These are phyloP conservation scores for Falco punctatus DNA, from an alignment of 2,113 vertebrate species.

Conservation along the genomic window DNA sequence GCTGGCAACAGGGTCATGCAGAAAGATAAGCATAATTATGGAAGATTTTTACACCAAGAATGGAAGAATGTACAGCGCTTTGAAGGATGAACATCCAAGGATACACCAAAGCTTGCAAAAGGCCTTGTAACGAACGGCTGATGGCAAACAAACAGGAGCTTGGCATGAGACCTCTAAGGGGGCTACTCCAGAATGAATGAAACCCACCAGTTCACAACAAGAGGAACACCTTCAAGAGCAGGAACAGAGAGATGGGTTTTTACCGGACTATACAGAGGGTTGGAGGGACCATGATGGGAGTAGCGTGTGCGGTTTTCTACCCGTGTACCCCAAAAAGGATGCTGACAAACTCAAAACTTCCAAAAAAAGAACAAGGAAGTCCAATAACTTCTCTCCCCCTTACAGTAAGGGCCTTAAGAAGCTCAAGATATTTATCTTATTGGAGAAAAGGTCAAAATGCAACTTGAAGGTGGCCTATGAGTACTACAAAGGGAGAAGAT, in stretches of 20 bases:
- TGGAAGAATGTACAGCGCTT: not conserved
- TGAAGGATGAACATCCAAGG: not conserved
- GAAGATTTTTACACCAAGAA: not conserved
- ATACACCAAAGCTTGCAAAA: not conserved
- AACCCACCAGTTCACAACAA: not conserved
- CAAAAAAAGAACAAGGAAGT: not conserved
- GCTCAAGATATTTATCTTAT: not conserved
- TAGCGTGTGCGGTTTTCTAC: not conserved
- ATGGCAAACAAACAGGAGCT: not conserved
- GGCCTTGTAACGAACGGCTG: not conserved
- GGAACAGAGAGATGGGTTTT: not conserved
- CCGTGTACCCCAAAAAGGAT: not conserved
- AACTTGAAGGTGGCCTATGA: not conserved
- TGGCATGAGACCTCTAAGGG: not conserved
- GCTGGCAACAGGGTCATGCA: rapidly evolving
- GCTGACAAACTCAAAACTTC: not conserved
- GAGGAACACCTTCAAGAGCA: not conserved
- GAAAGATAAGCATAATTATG: rapidly evolving
- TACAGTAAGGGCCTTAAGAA: not conserved
- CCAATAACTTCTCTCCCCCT: not conserved
- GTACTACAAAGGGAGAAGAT: not conserved
- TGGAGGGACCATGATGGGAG: not conserved
- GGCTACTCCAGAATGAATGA: not conserved
- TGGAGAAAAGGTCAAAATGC: not conserved
- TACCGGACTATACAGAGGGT: not conserved